A percentile compares a stretch with the other conserved stretches of the same genome.
These are phyloP conservation scores for Lanistes nyassanus DNA, from an alignment of 1,140 invertebrate genomes.

Conservation along the genomic window DNA sequence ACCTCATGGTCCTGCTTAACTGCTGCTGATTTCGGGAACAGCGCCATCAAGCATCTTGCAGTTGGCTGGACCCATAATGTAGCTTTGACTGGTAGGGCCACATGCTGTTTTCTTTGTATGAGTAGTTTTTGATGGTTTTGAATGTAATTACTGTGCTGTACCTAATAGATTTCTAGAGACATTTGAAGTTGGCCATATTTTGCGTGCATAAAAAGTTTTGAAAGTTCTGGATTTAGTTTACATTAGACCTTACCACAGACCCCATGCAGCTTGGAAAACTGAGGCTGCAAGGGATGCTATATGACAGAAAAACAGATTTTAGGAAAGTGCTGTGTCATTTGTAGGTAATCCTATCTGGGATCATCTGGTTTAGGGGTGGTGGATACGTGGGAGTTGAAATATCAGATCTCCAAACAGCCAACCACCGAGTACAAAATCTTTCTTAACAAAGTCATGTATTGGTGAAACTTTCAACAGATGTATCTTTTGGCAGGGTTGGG, in stretches of 20 bases:
- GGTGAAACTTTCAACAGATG: neutral
- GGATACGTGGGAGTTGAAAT: neutral
- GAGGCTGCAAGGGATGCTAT: no score
- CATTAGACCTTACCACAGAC: no score
- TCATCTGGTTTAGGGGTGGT: neutral
- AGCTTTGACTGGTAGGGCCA: constrained; percentile 42
- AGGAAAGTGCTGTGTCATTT: neutral
- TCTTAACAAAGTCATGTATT: neutral
- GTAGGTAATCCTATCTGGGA: neutral
- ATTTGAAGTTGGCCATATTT: no score
- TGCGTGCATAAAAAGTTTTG: no score
- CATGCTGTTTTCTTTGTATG: no score
- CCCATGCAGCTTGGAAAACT: no score
- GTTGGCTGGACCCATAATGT: constrained; percentile 56
- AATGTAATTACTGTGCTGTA: no score
- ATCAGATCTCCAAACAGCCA: no score
- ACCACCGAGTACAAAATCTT: no score
- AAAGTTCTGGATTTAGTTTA: no score
- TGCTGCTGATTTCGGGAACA: constrained; percentile 27
- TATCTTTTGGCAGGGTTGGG: constrained; percentile 56
- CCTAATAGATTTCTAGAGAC: no score
- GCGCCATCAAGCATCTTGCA: constrained; percentile 30
- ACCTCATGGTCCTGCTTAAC: constrained; percentile 16
- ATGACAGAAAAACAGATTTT: neutral
- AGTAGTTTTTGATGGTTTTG: no score